Evolutionary conservation across 2,113 vertebrate genomes (phyloP), one percentile per base, ranked within the genome.

Genomic region (Mobula birostris): DNA sequence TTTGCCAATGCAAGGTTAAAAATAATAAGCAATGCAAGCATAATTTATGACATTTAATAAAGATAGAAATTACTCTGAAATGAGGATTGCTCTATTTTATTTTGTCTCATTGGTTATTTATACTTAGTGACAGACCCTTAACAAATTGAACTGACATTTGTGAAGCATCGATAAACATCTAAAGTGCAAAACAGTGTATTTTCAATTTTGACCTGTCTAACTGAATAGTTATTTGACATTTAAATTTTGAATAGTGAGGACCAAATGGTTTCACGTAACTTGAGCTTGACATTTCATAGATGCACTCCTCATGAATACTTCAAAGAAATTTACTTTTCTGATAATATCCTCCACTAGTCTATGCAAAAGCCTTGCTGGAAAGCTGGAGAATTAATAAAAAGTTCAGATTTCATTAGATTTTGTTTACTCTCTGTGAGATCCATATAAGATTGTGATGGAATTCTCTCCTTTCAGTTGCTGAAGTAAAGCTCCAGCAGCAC

Each of bases 141-240:
- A 90, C 61, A 90, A 90, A 90, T 66, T n/a, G 12, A 90, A 90
- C n/a, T 90, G 85, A 90, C 29, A 66, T 90, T 90, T 90, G n/a
- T 90, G 58, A 90, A 90, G 61, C 85, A 90, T 66, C n/a, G 85
- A 32, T 90, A 90, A 90, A 90, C n/a, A 90, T 66, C 61, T 66
- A 29, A 32, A 90, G 85, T 66, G 85, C 85, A 88, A 88, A 63
- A 88, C 12, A 58, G 82, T 21, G 58, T 61, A n/a, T 29, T n/a
- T 88, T 66, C 85, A 88, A 66, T 88, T 88, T 63, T 88, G 61
- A 88, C 85, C 85, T 66, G 61, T 66, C 27, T 63, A 88, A 88
- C 56, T 66, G 85, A 87, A 56, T 85, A 29, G 83, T 87, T 87
- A 63, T 61, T 63, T 63, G 27, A 29, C 58, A 88, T 32, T 88